Conservation (phyloP, 2,113 vertebrate species). For the Cryptomyrus ogoouensis region DNA sequence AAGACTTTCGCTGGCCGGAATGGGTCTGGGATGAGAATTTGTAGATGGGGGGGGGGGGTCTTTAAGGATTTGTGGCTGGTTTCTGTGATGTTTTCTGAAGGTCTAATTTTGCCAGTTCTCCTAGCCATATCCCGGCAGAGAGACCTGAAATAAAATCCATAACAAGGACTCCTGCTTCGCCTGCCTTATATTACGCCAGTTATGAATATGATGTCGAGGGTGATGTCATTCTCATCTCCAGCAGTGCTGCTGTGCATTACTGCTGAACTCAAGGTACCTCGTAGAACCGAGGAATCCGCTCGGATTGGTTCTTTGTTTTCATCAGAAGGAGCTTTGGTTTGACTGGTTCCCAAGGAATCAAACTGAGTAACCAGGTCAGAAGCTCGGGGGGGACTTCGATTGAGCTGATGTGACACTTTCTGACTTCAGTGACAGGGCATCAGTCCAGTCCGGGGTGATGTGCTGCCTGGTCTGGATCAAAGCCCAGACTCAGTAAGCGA, state of each 20-base stretch:
- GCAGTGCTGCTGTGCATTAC: background rate
- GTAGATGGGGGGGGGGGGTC: background rate
- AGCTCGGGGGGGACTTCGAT: background rate
- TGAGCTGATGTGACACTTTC: background rate
- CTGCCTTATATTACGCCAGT: background rate
- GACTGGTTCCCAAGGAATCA: conserved; percentile 8
- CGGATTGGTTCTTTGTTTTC: background rate
- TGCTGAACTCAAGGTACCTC: background rate
- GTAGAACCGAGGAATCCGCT: background rate
- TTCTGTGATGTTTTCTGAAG: background rate
- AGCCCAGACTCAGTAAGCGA: background rate
- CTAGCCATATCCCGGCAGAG: background rate
- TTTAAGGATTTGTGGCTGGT: background rate
- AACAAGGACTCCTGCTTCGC: background rate
- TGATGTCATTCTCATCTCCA: background rate
- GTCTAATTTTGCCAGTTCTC: background rate
- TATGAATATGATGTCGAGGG: background rate
- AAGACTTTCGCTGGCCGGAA: background rate
- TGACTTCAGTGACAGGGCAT: background rate
- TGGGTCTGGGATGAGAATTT: background rate
- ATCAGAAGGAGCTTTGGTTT: background rate
- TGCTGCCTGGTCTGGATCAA: background rate
- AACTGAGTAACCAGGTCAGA: conserved; percentile 1
- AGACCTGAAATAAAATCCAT: background rate
- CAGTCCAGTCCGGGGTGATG: background rate